Base-by-base conservation (phyloP, 2,113 vertebrate species). In the Balaenoptera acutorostrata region DNA sequence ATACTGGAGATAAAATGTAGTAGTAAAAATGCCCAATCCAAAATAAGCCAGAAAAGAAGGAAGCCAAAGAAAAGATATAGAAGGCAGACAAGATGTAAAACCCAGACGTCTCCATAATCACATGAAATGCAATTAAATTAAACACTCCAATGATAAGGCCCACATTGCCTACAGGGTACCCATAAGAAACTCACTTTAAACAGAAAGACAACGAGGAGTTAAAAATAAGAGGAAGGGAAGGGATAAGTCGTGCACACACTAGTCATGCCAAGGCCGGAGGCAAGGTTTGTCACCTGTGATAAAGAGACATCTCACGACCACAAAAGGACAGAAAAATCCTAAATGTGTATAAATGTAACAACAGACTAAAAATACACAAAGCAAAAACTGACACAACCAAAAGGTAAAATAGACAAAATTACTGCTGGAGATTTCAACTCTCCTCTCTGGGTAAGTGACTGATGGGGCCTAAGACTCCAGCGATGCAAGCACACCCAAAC, bases 281-380 rank as follows among this genome's bases (percentile, higher is more conserved):
- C 52, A 5, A 77, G 41, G 41, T 18, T 7, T 0, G 1, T 5
- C 83, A 8, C 77, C 49, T 8, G 36, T 15, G 41, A 71, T 1
- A 59, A 14, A 81, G 36, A 21, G 21, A 88, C 41, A 36, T 15
- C 23, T 0, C 49, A 33, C 3, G 8, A 68, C 21, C 39, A 69
- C n/a, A 11, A 31, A 86, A 66, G 27, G 12, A 36, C 49, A 80
- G 49, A 33, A 14, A 52, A 18, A 11, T 6, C 46, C 49, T 21
- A 0, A 4, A 52, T 2, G 17, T 9, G 0, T 18, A 15, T 10
- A 0, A 3, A 8, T 2, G 6, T 2, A 36, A 1, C n/a, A 83
- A 44, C 4, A 78, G 31, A 27, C 23, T 5, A n/a, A 25, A 81
- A 31, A 57, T 20, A 39, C 6, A 9, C 0, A 59, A 2, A 66